These are phyloP conservation scores for Cossypha polioptera DNA, from an alignment of 2,797 vertebrate genomes.

Conservation along the genomic window DNA sequence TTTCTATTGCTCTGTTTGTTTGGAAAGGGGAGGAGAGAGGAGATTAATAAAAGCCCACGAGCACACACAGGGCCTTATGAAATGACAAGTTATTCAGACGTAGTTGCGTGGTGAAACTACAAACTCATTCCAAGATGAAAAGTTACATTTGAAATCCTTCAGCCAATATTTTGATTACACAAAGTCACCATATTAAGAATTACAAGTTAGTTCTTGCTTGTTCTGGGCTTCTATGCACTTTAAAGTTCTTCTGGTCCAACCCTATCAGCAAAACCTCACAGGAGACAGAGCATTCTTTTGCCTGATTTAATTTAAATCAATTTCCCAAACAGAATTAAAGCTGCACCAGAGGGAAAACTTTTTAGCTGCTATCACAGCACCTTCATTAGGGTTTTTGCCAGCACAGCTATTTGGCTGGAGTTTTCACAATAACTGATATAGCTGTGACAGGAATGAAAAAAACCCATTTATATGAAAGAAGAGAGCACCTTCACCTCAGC, in stretches of 20 bases:
- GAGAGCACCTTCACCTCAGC: not conserved
- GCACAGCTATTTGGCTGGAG: constrained; percentile 10
- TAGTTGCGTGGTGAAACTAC: not conserved
- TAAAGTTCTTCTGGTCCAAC: not conserved
- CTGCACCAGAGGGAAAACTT: constrained; percentile 57
- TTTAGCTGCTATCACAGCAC: constrained; percentile 36
- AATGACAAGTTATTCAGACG: not conserved
- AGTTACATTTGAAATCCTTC: not conserved
- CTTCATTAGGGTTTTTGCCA: constrained; percentile 55
- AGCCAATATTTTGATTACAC: not conserved
- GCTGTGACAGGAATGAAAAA: not conserved
- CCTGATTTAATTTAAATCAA: constrained; percentile 53
- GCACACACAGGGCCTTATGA: not conserved
- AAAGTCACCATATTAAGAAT: not conserved
- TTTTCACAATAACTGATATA: not conserved
- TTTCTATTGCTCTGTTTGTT: constrained; percentile 91
- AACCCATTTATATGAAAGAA: not conserved
- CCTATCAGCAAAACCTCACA: constrained; percentile 24
- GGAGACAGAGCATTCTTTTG: constrained; percentile 47
- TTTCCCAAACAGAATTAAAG: constrained; percentile 59
- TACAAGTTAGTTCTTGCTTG: constrained; percentile 39
- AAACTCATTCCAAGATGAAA: not conserved
- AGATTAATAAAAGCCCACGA: not conserved
- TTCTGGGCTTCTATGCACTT: not conserved
- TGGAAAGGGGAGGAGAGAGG: not conserved